These are phyloP conservation scores for Xyrichtys novacula DNA, from an alignment of 2,797 vertebrate genomes.

Conservation along the genomic window DNA sequence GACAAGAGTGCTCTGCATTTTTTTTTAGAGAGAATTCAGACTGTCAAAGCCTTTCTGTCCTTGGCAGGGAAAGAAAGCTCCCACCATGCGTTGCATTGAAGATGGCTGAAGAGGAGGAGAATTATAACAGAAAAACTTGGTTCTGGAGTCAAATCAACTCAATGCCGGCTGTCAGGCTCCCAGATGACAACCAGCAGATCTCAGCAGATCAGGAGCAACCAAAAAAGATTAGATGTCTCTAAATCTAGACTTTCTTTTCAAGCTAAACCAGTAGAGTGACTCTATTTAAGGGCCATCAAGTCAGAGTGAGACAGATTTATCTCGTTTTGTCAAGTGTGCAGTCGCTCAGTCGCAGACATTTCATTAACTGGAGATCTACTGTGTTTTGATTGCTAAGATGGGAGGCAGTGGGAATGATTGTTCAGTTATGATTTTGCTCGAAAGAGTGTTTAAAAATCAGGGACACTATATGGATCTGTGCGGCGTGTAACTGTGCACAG, in stretches of 20 bases:
- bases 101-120: slow-evolving; percentile 64
- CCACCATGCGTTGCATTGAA: slow-evolving; percentile 40
- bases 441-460: slow-evolving; percentile 40
- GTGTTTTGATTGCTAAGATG: slow-evolving; percentile 28
- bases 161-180: slow-evolving; percentile 52
- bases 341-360: slow-evolving; percentile 63
- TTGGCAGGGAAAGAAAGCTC: slow-evolving; percentile 63
- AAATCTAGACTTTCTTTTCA: slow-evolving; percentile 33
- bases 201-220: slow-evolving; percentile 40
- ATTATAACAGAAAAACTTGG: slow-evolving; percentile 53
- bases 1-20: slow-evolving; percentile 25
- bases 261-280: slow-evolving; percentile 30
- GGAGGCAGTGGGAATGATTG: no score
- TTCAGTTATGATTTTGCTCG: no score
- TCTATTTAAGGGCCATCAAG: slow-evolving; percentile 46
- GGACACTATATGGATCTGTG: neutral
- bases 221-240: slow-evolving; percentile 32
- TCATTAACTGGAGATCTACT: slow-evolving; percentile 64
- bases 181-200: slow-evolving; percentile 58
- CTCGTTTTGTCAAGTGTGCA: slow-evolving; percentile 60
- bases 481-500: neutral
- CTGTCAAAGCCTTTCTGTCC: slow-evolving; percentile 65
- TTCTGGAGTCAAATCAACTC: slow-evolving; percentile 56
- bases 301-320: slow-evolving; percentile 67
- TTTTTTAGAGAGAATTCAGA: slow-evolving; percentile 45